These are phyloP conservation scores for Cheirogaleus medius DNA, from an alignment of 2,113 vertebrate genomes.

Conservation along the genomic window DNA sequence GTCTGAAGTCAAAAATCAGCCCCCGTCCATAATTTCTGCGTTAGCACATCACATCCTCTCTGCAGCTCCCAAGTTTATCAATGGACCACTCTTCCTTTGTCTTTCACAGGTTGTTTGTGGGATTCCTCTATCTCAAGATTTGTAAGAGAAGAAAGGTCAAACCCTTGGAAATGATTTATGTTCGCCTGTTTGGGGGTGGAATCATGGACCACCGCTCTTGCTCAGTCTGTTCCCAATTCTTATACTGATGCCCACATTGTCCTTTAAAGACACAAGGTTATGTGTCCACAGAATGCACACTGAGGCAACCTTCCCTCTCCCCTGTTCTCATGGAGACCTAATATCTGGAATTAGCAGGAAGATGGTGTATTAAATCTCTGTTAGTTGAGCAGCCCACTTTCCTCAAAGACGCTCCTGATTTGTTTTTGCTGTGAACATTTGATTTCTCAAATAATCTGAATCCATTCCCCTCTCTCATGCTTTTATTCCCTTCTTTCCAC, in stretches of 20 bases:
- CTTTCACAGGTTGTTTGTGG: neutral
- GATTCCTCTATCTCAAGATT: neutral
- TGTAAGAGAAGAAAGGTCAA: neutral
- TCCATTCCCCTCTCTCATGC: neutral
- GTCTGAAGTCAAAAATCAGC: neutral
- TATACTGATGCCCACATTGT: neutral
- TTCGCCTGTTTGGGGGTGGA: neutral
- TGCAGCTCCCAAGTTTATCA: neutral
- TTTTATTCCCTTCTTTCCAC: neutral
- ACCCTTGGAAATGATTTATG: neutral
- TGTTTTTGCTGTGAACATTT: neutral
- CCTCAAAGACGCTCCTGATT: neutral
- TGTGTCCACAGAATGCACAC: neutral
- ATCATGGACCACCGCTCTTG: neutral
- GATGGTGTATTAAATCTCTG: neutral
- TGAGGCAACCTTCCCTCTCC: neutral
- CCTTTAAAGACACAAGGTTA: neutral
- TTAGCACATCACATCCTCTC: neutral
- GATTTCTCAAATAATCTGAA: conserved; percentile 21
- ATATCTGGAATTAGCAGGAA: neutral
- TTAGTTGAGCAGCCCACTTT: neutral
- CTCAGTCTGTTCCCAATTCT: neutral
- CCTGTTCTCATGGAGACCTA: neutral
- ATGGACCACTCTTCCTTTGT: neutral
- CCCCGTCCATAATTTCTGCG: neutral